Evolutionary conservation across 1,140 invertebrate genomes (phyloP).

Genomic region (Coboldia fuscipes): DNA sequence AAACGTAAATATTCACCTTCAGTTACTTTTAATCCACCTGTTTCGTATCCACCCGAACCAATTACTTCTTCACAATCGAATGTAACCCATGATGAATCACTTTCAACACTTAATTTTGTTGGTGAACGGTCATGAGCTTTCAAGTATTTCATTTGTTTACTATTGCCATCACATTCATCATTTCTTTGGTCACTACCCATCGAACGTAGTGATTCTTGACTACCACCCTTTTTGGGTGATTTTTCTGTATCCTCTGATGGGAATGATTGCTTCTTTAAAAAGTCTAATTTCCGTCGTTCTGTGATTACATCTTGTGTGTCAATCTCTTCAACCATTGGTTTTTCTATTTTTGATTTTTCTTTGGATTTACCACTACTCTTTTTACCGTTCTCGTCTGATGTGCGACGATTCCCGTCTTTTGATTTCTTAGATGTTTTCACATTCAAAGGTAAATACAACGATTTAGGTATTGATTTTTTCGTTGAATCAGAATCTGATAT

Average conservation of each 20-base stretch:
- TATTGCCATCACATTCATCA: constrained; percentile 15
- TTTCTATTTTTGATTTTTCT: constrained; percentile 11
- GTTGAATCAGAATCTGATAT: too few species aligned
- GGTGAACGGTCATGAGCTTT: constrained; percentile 5
- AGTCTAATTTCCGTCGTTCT: constrained; percentile 31
- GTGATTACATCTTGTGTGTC: constrained; percentile 35
- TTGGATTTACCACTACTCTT: background rate
- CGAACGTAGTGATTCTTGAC: background rate
- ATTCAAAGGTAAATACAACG: too few species aligned
- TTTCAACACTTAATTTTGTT: constrained; percentile 33
- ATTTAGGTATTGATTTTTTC: too few species aligned
- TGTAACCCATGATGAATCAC: constrained; percentile 31
- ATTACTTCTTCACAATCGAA: constrained; percentile 36
- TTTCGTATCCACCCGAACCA: constrained; percentile 25
- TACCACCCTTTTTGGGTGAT: background rate
- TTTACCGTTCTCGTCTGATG: background rate
- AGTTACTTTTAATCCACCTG: constrained; percentile 1
- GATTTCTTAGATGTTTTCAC: too few species aligned
- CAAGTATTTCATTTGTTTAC: constrained; percentile 1
- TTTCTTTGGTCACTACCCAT: constrained; percentile 16
- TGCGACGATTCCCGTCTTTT: too few species aligned
- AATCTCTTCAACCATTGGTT: constrained; percentile 22
- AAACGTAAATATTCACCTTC: constrained; percentile 14
- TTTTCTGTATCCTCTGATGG: constrained; percentile 14
- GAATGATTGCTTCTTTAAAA: constrained; percentile 14